These are phyloP conservation scores for Hoplostethus mediterraneus DNA, from an alignment of 2,797 vertebrate species.

Conservation along the genomic window DNA sequence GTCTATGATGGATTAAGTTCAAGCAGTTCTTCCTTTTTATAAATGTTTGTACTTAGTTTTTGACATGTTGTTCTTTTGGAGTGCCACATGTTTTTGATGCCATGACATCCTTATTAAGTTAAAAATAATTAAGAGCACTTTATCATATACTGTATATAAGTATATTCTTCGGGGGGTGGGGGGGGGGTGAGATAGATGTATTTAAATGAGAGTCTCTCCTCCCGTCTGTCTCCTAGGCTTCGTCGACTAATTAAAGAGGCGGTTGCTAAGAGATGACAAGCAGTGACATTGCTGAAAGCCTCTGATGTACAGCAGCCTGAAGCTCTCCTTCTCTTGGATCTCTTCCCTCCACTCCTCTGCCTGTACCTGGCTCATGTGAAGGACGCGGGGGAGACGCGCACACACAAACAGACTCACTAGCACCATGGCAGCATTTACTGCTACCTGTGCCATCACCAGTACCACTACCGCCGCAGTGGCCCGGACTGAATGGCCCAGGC, in stretches of 20 bases:
- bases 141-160: neutral
- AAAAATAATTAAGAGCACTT: neutral
- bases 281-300: conserved; percentile 65
- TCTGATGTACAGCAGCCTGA: conserved; percentile 77
- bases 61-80: neutral
- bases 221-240: conserved; percentile 66
- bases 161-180: neutral
- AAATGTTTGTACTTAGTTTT: neutral
- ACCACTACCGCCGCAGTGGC: neutral
- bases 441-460: conserved; percentile 27
- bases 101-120: neutral
- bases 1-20: neutral
- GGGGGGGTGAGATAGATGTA: conserved; percentile 44
- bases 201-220: conserved; percentile 59
- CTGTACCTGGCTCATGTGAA: conserved; percentile 72
- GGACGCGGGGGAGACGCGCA: conserved; percentile 25
- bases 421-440: conserved; percentile 78
- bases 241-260: conserved; percentile 82
- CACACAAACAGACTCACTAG: conserved; percentile 10
- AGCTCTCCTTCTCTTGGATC: conserved; percentile 59
- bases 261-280: conserved; percentile 86
- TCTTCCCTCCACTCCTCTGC: conserved; percentile 44
- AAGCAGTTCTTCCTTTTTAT: neutral
- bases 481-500: conserved; percentile 47
- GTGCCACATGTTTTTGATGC: neutral